phyloP scores from a whole-genome alignment of 2,888 invertebrate species.

The Drosophila suboccidentalis region DNA sequence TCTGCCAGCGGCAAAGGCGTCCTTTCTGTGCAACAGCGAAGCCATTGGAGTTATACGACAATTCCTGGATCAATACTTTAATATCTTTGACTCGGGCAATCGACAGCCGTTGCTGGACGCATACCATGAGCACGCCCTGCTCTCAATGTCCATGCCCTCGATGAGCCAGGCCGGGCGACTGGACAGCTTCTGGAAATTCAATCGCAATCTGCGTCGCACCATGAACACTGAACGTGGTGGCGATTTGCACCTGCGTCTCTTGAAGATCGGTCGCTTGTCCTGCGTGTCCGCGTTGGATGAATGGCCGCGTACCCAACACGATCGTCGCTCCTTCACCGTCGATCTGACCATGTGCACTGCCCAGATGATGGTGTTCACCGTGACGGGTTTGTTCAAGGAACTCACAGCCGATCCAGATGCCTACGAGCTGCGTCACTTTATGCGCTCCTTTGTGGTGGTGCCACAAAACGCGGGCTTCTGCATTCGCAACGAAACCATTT shows the following conservation, averaged over 20 bases:
- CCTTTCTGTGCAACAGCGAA: constrained; percentile 86
- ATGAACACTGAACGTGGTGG: constrained; percentile 88
- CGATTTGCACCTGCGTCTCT: constrained; percentile 87
- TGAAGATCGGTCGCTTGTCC: constrained; percentile 91
- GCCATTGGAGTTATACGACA: constrained; percentile 87
- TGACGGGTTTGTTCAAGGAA: constrained; percentile 95
- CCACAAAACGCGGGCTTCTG: constrained; percentile 93
- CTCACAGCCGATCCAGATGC: constrained; percentile 85
- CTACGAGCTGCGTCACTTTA: constrained; percentile 88
- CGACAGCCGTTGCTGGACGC: constrained; percentile 93
- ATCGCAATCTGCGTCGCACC: constrained; percentile 88
- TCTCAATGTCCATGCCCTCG: constrained; percentile 90
- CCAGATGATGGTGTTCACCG: constrained; percentile 91
- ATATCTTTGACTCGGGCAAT: constrained; percentile 92
- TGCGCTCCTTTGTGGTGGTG: constrained; percentile 92
- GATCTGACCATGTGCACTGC: constrained; percentile 92
- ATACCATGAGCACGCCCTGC: constrained; percentile 94
- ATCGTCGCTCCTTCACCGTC: constrained; percentile 94
- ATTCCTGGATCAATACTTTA: constrained; percentile 95
- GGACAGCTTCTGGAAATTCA: constrained; percentile 88
- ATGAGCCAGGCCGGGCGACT: constrained; percentile 86
- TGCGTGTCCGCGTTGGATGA: constrained; percentile 93
- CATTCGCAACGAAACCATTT: constrained; percentile 94
- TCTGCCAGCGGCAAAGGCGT: constrained; percentile 89
- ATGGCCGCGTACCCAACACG: constrained; percentile 94